phyloP scores from a whole-genome alignment of 2,888 invertebrate genomes.

The Dolichomitus sp. region DNA sequence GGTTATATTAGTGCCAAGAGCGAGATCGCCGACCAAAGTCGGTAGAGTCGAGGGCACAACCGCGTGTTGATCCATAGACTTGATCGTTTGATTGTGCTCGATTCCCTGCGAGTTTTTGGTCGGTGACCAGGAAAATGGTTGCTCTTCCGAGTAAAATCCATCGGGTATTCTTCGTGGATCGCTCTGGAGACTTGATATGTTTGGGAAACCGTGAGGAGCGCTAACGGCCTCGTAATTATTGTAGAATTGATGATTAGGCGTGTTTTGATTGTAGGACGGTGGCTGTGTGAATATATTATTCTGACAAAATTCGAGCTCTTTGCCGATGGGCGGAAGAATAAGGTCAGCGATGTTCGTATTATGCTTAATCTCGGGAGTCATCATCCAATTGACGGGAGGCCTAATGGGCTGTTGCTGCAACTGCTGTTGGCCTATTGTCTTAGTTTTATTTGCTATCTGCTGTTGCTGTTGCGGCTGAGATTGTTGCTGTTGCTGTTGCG shows the following conservation, averaged over 20 bases:
- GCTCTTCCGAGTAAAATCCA: conserved; percentile 85
- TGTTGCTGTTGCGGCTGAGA: conserved; percentile 74
- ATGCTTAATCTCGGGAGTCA: conserved; percentile 87
- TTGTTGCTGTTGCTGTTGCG: conserved; percentile 74
- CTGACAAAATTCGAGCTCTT: conserved; percentile 84
- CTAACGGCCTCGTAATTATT: conserved; percentile 82
- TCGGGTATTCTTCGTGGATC: conserved; percentile 79
- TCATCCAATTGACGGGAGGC: conserved; percentile 89
- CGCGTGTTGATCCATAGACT: conserved; percentile 79
- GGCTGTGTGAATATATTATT: conserved; percentile 84
- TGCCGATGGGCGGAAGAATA: conserved; percentile 86
- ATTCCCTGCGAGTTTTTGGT: conserved; percentile 86
- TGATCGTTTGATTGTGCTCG: conserved; percentile 79
- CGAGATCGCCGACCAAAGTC: conserved; percentile 89
- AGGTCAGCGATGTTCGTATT: conserved; percentile 85
- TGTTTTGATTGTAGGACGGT: conserved; percentile 80
- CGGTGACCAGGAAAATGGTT: conserved; percentile 88
- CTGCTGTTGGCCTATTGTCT: conserved; percentile 79
- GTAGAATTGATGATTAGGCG: conserved; percentile 83
- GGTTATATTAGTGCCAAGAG: conserved; percentile 85
- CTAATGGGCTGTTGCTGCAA: conserved; percentile 83
- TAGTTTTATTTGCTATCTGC: conserved; percentile 62
- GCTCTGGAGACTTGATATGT: conserved; percentile 80
- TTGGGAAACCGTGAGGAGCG: conserved; percentile 80
- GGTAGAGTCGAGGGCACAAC: conserved; percentile 88